Evolutionary conservation across 2,113 vertebrate species (phyloP), one percentile per base, ranked within the genome.

Genomic region (Aix galericulata): DNA sequence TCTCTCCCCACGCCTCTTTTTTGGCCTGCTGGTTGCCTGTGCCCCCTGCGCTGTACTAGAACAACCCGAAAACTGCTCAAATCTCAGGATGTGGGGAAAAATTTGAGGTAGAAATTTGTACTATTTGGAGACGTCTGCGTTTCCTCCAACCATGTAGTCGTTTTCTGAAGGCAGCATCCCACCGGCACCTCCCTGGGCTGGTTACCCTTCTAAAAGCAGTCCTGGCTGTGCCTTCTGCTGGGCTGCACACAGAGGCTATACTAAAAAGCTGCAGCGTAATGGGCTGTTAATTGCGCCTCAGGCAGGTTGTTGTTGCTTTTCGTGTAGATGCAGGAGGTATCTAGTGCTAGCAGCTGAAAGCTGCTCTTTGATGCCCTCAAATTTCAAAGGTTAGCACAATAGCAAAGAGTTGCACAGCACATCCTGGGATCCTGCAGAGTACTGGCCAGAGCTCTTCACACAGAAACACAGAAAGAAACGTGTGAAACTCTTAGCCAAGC

Each of bases 1-100:
- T 69, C 27, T 53, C 38, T 56, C 13, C 21, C 18, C 3, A 0
- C 21, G 14, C 11, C 21, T 73, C 46, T 38, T 68, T 53, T 52
- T 9, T 34, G 17, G 38, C 11, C 21, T 64, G 20, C 18, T 31
- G 27, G 11, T 10, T 27, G 2, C 0, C 0, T 4, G 3, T 59
- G 58, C 32, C 22, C 58, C 17, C 3, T 58, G 3, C 6, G 0
- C 17, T 40, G n/a, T 52, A 23, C 6, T 62, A 38, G 55, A 81
- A 74, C 26, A 36, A 20, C 27, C 34, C 31, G n/a, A 29, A 13
- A 36, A 34, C 50, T 73, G 32, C 14, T 31, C 8, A 6, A 71
- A 76, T 29, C 56, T 68, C 46, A 58, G 20, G 40, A 72, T 3
- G 3, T 3, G 3, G 11, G 1, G 2, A 34, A 8, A 22, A 77